Conservation (phyloP, 2,113 vertebrate genomes). For the Parus major region DNA sequence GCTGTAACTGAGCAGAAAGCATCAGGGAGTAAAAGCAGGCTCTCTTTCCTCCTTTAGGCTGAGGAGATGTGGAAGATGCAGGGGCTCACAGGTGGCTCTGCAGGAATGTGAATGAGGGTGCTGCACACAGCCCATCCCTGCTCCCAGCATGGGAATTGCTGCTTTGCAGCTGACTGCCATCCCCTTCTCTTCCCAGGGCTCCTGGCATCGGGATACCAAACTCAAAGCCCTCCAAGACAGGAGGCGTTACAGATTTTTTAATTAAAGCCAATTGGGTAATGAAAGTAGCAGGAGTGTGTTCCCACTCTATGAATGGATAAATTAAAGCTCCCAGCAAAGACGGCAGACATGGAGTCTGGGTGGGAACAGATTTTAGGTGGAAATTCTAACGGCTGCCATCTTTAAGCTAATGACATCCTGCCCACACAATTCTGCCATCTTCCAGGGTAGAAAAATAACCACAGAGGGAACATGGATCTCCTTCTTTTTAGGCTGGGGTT, state of each 20-base stretch:
- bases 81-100: not conserved
- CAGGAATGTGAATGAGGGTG: not conserved
- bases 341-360: not conserved
- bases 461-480: not conserved
- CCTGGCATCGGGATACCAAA: not conserved
- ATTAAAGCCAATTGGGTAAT: constrained; percentile 10
- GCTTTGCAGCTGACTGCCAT: not conserved
- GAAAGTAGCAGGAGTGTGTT: not conserved
- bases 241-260: not conserved
- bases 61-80: not conserved
- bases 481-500: not conserved
- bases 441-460: not conserved
- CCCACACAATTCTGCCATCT: not conserved
- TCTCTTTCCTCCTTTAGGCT: not conserved
- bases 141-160: rapidly evolving
- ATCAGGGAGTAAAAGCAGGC: not conserved
- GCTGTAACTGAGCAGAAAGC: constrained; percentile 25
- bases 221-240: not conserved
- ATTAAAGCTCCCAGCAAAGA: not conserved
- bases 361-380: not conserved
- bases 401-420: constrained; percentile 18
- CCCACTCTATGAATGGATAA: not conserved
- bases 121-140: not conserved
- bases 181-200: not conserved
- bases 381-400: not conserved